Evolutionary conservation across 2,888 invertebrate species (phyloP).

Genomic region (Luperina testacea): DNA sequence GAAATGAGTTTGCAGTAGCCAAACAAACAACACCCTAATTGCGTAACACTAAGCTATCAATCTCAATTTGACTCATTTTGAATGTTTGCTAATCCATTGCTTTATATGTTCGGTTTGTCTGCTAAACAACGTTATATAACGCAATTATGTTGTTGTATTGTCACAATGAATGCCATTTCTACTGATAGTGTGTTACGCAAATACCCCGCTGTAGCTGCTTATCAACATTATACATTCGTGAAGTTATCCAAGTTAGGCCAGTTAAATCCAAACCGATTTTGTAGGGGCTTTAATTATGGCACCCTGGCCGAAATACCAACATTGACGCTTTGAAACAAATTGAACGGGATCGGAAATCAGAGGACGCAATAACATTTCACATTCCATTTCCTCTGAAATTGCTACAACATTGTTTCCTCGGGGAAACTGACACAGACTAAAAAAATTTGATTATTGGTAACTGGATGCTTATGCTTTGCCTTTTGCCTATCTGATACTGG

Average conservation of each 20-base stretch:
- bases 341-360: conserved; percentile 64
- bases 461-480: not conserved
- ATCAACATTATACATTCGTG: conserved; percentile 31
- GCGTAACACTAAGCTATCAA: not conserved
- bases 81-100: not conserved
- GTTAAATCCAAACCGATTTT: conserved; percentile 47
- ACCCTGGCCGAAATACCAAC: conserved; percentile 47
- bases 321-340: conserved; percentile 59
- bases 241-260: conserved; percentile 26
- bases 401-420: conserved; percentile 68
- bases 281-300: conserved; percentile 56
- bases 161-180: not conserved
- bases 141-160: not conserved
- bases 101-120: not conserved
- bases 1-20: conserved; percentile 36
- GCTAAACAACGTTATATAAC: not conserved
- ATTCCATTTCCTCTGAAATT: conserved; percentile 75
- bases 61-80: not conserved
- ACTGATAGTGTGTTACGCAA: not conserved
- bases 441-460: conserved; percentile 11
- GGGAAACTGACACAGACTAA: conserved; percentile 29
- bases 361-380: conserved; percentile 76
- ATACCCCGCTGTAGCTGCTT: conserved; percentile 20
- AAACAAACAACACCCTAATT: not conserved
- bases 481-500: not conserved